Evolutionary conservation across 2,888 invertebrate species (phyloP).

Genomic region (Ypsolopha scabrella): DNA sequence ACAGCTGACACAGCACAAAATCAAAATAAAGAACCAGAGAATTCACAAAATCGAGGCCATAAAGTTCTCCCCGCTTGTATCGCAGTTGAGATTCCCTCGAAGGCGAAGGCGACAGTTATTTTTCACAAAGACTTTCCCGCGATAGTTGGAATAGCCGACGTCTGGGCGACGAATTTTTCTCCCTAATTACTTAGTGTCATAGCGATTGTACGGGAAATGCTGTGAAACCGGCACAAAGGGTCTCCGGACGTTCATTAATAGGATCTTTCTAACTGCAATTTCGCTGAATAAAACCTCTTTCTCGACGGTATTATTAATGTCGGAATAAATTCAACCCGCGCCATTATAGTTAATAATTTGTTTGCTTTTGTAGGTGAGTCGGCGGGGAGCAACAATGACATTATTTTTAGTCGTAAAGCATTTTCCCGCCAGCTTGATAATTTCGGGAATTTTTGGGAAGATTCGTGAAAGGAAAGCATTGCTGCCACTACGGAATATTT

Average conservation of each 20-base stretch:
- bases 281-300: conserved; percentile 56
- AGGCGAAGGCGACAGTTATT: conserved; percentile 18
- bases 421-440: conserved; percentile 1
- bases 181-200: conserved; percentile 67
- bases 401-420: conserved; percentile 1
- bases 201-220: conserved; percentile 64
- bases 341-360: conserved; percentile 56
- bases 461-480: background rate
- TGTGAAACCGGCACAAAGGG: conserved; percentile 53
- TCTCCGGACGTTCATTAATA: conserved; percentile 65
- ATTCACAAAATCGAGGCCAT: background rate
- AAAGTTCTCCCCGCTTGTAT: background rate
- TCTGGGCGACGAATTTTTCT: conserved; percentile 63
- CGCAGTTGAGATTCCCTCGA: conserved; percentile 8
- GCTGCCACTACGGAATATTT: background rate
- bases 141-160: conserved; percentile 42
- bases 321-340: conserved; percentile 44
- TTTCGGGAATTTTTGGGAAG: background rate
- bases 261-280: conserved; percentile 68
- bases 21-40: background rate
- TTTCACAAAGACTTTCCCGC: conserved; percentile 15
- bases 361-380: conserved; percentile 18
- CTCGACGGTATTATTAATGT: conserved; percentile 62
- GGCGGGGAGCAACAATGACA: background rate
- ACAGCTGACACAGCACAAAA: background rate